Conservation (phyloP, 2,797 vertebrate species). For the Coccyzus lansbergi region DNA sequence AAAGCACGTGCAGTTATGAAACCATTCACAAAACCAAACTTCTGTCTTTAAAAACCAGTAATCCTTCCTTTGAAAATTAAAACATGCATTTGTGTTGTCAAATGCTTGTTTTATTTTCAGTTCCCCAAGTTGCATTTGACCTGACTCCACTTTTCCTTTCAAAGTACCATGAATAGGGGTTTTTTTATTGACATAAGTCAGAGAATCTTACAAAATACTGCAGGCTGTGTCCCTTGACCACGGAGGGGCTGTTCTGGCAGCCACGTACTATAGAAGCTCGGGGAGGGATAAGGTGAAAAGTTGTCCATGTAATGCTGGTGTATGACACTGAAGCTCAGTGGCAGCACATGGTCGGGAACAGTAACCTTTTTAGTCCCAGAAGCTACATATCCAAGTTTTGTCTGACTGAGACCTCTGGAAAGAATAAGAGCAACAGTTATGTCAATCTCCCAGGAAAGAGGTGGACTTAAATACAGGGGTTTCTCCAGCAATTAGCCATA, state of each 20-base stretch:
- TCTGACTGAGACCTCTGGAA: not conserved
- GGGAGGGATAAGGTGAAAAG: not conserved
- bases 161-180: not conserved
- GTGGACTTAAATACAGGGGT: not conserved
- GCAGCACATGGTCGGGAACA: not conserved
- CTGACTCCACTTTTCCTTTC: not conserved
- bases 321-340: not conserved
- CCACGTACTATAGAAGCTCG: not conserved
- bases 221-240: not conserved
- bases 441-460: not conserved
- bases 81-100: not conserved
- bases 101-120: not conserved
- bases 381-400: not conserved
- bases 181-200: not conserved
- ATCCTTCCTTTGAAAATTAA: not conserved
- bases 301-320: not conserved
- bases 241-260: not conserved
- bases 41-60: not conserved
- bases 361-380: not conserved
- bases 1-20: not conserved
- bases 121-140: not conserved
- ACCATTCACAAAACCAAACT: not conserved
- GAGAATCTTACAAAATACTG: not conserved
- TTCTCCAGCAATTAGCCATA: not conserved
- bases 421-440: not conserved